These are phyloP conservation scores for Hydractinia symbiolongicarpus DNA, from an alignment of 30 jellyfish, hydroid and myxozoan species.

Conservation along the genomic window DNA sequence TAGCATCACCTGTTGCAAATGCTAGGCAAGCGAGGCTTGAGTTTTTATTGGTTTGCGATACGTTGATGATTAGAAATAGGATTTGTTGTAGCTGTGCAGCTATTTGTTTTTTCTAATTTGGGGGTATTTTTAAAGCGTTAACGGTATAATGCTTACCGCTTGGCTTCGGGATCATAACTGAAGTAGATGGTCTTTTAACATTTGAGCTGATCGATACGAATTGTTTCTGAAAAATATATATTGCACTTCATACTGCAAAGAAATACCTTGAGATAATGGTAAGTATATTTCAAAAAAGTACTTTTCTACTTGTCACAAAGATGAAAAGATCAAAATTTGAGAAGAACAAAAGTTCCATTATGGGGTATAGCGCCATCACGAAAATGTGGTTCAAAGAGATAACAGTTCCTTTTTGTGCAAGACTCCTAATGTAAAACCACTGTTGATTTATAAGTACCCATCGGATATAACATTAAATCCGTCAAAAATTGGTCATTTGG, in stretches of 20 bases:
- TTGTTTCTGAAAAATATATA: neutral
- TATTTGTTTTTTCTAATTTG: too few relatives aligned
- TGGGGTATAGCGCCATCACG: neutral
- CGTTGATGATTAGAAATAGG: too few relatives aligned
- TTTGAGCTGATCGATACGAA: neutral
- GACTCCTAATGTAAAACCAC: neutral
- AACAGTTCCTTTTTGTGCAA: neutral
- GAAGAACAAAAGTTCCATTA: neutral
- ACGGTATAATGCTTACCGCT: neutral
- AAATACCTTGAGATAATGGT: neutral
- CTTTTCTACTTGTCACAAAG: neutral
- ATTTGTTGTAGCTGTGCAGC: too few relatives aligned
- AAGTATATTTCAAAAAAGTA: neutral
- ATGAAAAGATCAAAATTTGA: neutral
- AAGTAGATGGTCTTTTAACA: too few relatives aligned
- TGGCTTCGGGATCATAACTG: neutral
- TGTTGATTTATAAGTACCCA: neutral
- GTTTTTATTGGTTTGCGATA: too few relatives aligned
- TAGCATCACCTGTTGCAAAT: too few relatives aligned
- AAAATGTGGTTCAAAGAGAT: neutral
- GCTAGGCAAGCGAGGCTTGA: too few relatives aligned
- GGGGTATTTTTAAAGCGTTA: neutral
- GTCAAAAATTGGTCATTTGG: neutral
- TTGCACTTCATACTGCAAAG: neutral
- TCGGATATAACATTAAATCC: neutral